Evolutionary conservation across 2,888 invertebrate genomes (phyloP), one percentile per base, ranked within the genome.

Genomic region (Myathropa florea): DNA sequence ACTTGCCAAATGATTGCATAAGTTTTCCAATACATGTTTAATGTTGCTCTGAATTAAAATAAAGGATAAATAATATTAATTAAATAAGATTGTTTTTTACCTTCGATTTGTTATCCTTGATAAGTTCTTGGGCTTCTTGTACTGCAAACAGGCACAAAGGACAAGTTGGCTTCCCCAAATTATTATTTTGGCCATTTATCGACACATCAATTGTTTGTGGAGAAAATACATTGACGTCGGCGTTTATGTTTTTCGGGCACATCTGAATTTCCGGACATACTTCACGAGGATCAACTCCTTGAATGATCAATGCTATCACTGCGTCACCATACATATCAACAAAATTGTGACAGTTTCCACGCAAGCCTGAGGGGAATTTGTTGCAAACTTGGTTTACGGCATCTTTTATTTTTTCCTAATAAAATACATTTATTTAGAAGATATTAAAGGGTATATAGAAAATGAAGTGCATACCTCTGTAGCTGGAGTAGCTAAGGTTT

Each of bases 101-200:
- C 94, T 96, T 96, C 33, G 96, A 96, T 90, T 94, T 96, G 89
- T 97, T 95, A 87, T 95, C 94, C 90, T 95, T 95, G 12, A 97
- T 94, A 92, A 95, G 94, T 39, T 94, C 93, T 90, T 97, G 96
- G n/a, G 97, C 92, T 92, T 97, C 95, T 78, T 95, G 94, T 0
- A 98, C 95, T 3, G 97, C 97, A 91, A 97, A 96, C 81, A 98
- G 93, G 90, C 98, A 98, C 9, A 98, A 93, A 0, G 97, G 96
- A 90, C 98, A 97, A 89, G 95, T 96, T 21, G 95, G 94, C 89
- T 96, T 95, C 68, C 95, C 94, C 72, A 92, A 92, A 84, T 89
- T 87, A 4, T 59, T n/a, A 24, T 78, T 59, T 23, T 84, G 73
- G 0, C 14, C 57, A 24, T 81, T 77, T 14, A 89, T 81, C 2